Base-by-base conservation (phyloP, 1,140 invertebrate genomes). In the Temnothorax curvispinosus region DNA sequence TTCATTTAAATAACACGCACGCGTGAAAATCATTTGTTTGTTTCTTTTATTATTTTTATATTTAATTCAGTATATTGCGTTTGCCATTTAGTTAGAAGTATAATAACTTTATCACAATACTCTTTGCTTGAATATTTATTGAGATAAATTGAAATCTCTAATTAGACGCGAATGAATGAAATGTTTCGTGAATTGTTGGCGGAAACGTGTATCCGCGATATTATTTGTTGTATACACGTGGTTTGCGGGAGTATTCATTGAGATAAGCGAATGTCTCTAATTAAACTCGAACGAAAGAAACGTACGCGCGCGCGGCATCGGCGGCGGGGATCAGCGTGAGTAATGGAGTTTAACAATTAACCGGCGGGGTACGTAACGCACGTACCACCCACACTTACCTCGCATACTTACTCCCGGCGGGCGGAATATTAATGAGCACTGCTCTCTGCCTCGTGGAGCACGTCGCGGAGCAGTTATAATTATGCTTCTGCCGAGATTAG, bases 281-380 rank as follows among this genome's bases (percentile, higher is more conserved):
- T 84, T 84, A 84, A 75, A 84, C 38, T 47, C 13, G 38, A 47
- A 38, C 47, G 0, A 75, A 75, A 50, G 41, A 60, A 60, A 71
- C 6, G 27, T 27, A 27, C 27, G 27, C 27, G 11, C 18, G 56
- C 27, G 27, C 76, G 60, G 13, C 44, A 78, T 77, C 75, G 44
- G 21, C 27, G 27, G 27, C 41, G 65, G 27, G 41, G 5, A 77
- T 80, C 62, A 27, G 32, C 52, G 64, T 21, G 50, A 54, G 50
- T 71, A 41, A 47, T 35, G n/a, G 41, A 58, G 54, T 74, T 60
- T 75, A 75, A 84, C 80, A 84, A 84, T 84, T 84, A 84, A 74
- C 69, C 15, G 54, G 13, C 32, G 38, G 27, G 27, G 32, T 32
- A 47, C 27, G 69, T 60, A 47, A 84, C 54, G 54, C 80, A 60